Evolutionary conservation across 2,113 vertebrate species (phyloP).

Genomic region (Delphinapterus leucas): DNA sequence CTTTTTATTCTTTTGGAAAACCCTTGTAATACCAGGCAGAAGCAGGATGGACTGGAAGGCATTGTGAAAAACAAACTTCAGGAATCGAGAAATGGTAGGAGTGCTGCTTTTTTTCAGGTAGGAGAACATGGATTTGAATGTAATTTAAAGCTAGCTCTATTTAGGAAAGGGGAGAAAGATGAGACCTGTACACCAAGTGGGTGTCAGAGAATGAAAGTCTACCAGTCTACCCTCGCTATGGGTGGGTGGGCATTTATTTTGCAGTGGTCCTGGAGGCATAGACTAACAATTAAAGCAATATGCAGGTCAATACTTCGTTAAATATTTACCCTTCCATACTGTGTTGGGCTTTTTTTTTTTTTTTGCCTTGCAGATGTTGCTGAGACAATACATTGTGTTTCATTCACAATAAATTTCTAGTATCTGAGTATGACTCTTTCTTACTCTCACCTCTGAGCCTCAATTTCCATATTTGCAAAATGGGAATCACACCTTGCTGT

Average conservation of each 20-base stretch:
- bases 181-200: too few species aligned
- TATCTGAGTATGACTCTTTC: not conserved
- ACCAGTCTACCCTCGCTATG: accelerated
- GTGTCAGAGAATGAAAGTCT: not conserved
- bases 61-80: not conserved
- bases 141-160: not conserved
- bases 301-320: not conserved
- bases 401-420: not conserved
- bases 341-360: too few species aligned
- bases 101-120: not conserved
- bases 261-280: too few species aligned
- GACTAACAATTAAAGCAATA: too few species aligned
- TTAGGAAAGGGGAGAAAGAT: not conserved
- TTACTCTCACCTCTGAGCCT: not conserved
- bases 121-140: not conserved
- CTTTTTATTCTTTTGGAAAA: not conserved
- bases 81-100: not conserved
- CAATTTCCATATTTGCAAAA: not conserved
- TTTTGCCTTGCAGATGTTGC: not conserved
- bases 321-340: not conserved
- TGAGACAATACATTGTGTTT: not conserved
- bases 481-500: not conserved
- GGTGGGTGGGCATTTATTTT: not conserved
- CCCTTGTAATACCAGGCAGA: not conserved
- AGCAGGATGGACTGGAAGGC: not conserved